Base-by-base conservation (phyloP, 2,888 invertebrate species). In the Tortricodes alternella region DNA sequence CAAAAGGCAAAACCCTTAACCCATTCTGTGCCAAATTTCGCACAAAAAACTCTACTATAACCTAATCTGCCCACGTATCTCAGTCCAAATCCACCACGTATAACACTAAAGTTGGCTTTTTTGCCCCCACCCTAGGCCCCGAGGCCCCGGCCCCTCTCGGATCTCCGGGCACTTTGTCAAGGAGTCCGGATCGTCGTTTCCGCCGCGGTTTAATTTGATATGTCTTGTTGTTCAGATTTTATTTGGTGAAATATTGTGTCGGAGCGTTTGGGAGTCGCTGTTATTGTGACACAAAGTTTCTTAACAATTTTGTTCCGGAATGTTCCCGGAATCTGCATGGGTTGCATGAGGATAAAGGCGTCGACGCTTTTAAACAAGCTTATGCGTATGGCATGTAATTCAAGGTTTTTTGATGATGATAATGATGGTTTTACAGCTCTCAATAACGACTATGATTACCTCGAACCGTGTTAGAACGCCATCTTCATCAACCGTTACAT, bases 201-300 rank as follows among this genome's bases (percentile, higher is more conserved):
- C 53, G 39, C 13, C 24, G 19, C 13, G 53, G 15, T 55, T 48
- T 55, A 48, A 55, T 55, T 55, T 55, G 53, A 55, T 55, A 48
- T 55, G 53, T 55, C 53, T 55, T 55, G 53, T 53, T 53, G 53
- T 48, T 55, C 46, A 41, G 48, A 48, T 55, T 55, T 41, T 48
- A 48, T 55, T 48, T 23, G 19, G 53, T 55, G 53, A 55, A 55
- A 55, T 55, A 55, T 55, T 53, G 52, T 37, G 24, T 29, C 13
- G 38, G n/a, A n/a, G n/a, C n/a, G n/a, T n/a, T n/a, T n/a, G n/a
- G 8, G 27, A 16, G 16, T 9, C 29, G 29, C n/a, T 23, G 16
- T 21, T 41, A 23, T 29, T 41, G 24, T n/a, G 15, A 13, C 34
- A n/a, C 23, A 41, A 15, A 24, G 23, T 18, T 29, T 18, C 2